Percentiles rank a stretch among this genome's conserved stretches.
Conservation (phyloP, 2,113 vertebrate genomes). For the Lycaon pictus region DNA sequence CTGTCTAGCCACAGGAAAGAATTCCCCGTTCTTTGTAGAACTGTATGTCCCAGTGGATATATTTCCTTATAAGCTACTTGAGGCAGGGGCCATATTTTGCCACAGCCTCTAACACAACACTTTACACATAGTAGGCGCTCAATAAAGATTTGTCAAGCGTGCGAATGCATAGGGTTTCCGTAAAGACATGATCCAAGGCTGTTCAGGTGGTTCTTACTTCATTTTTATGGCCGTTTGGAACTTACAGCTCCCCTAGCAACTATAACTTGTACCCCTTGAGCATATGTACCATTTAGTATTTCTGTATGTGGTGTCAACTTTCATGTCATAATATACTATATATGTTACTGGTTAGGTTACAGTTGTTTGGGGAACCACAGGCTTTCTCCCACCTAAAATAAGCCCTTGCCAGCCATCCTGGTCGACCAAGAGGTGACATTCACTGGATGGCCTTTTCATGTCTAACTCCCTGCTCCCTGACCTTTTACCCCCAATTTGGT, state of each 20-base stretch:
- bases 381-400: background rate
- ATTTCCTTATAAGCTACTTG: slow-evolving; percentile 25
- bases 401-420: background rate
- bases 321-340: slow-evolving; percentile 41
- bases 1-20: background rate
- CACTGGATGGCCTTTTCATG: background rate
- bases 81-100: slow-evolving; percentile 37
- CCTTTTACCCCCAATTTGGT: background rate
- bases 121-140: slow-evolving; percentile 60
- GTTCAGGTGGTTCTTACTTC: slow-evolving; percentile 21
- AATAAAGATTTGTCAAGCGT: slow-evolving; percentile 51
- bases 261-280: slow-evolving; percentile 52
- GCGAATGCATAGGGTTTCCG: background rate
- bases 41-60: background rate
- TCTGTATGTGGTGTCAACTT: slow-evolving; percentile 63
- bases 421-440: background rate
- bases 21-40: background rate
- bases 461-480: background rate
- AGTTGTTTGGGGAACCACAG: slow-evolving; percentile 54
- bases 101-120: background rate
- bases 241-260: slow-evolving; percentile 54
- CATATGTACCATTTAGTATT: slow-evolving; percentile 68
- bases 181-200: slow-evolving; percentile 24
- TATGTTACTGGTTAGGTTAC: slow-evolving; percentile 60
- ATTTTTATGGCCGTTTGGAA: slow-evolving; percentile 63